phyloP scores from a whole-genome alignment of 2,113 vertebrate genomes.

The Delphinapterus leucas region DNA sequence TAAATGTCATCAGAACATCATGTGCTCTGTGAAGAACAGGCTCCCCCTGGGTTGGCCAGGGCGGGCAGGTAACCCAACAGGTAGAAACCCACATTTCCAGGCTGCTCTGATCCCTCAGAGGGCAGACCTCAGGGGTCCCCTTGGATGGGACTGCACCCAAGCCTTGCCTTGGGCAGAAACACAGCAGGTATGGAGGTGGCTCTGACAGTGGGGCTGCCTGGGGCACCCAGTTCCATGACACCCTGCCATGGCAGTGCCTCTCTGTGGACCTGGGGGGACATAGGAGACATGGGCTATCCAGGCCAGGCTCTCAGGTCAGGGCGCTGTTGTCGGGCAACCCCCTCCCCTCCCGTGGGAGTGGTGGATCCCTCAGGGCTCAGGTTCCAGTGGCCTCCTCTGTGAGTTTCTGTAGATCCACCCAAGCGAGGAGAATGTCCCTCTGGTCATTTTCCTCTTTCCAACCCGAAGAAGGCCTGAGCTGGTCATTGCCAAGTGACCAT shows the following conservation, averaged over 20 bases:
- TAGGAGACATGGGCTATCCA: accelerated
- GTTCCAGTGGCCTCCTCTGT: not conserved
- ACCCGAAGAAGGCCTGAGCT: not conserved
- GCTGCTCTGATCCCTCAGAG: not conserved
- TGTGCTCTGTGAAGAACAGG: not conserved
- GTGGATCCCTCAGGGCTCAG: not conserved
- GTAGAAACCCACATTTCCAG: not conserved
- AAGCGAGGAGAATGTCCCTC: not conserved
- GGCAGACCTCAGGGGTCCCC: not conserved
- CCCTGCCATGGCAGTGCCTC: not conserved
- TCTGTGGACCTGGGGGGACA: not conserved
- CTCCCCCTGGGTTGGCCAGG: not conserved
- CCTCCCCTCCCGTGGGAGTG: not conserved
- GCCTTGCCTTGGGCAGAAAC: not conserved
- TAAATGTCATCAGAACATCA: not conserved
- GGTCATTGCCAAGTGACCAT: not conserved
- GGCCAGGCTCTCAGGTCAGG: not conserved
- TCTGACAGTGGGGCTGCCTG: not conserved
- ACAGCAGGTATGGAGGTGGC: not conserved
- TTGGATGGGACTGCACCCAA: not conserved
- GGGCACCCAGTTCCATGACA: not conserved
- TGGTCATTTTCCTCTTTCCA: not conserved
- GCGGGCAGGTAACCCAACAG: not conserved
- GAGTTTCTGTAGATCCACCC: not conserved
- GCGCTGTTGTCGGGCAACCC: accelerated